Percentiles rank a stretch among this genome's conserved stretches.
Conservation (phyloP, 2,888 invertebrate genomes). For the Luperina testacea region DNA sequence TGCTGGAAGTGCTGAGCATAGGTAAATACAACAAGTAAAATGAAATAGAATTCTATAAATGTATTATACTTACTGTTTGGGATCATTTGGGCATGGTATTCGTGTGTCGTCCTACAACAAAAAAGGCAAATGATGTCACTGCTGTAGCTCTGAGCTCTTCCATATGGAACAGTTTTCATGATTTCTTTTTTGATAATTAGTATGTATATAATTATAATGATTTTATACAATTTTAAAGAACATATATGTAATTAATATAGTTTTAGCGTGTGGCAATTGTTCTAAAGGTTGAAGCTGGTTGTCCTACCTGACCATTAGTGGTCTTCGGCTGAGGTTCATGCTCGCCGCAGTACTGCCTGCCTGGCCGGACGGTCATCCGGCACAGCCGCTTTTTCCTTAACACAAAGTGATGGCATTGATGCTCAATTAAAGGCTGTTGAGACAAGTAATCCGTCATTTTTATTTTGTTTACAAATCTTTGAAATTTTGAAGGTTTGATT, state of each 20-base stretch:
- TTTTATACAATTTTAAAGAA: background rate
- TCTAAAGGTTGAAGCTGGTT: background rate
- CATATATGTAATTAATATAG: background rate
- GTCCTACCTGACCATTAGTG: slow-evolving; percentile 73
- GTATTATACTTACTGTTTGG: slow-evolving; percentile 91
- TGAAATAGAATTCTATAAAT: too few relatives aligned
- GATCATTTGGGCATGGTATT: slow-evolving; percentile 93
- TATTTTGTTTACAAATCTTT: slow-evolving; percentile 46
- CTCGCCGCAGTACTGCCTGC: slow-evolving; percentile 93
- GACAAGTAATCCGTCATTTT: slow-evolving; percentile 43
- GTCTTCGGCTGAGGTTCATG: slow-evolving; percentile 88
- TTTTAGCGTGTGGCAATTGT: background rate
- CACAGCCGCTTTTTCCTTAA: slow-evolving; percentile 93
- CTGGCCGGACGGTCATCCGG: slow-evolving; percentile 93
- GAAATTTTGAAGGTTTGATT: background rate
- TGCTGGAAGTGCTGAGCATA: background rate
- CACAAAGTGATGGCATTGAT: slow-evolving; percentile 92
- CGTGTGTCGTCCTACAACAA: slow-evolving; percentile 85
- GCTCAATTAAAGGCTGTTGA: slow-evolving; percentile 50
- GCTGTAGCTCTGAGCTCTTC: background rate
- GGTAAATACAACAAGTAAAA: background rate
- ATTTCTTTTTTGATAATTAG: background rate
- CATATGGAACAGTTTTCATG: background rate
- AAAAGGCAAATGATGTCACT: background rate
- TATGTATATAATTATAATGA: background rate